phyloP scores from a whole-genome alignment of 2,888 invertebrate genomes.

The Philereme vetulata region DNA sequence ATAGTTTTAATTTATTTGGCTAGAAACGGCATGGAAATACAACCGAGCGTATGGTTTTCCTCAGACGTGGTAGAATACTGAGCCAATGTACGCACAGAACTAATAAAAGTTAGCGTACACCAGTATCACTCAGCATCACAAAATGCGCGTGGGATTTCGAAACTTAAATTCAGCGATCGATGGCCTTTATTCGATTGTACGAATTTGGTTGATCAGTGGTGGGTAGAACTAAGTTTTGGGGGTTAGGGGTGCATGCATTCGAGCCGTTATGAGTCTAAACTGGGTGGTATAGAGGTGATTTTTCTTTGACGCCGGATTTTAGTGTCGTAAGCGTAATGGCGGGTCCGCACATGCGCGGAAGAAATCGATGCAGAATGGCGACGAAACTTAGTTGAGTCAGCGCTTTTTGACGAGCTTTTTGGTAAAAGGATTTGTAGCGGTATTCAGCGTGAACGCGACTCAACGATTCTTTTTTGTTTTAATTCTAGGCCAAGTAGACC shows the following conservation, averaged over 20 bases:
- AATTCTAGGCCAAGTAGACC: too few relatives aligned
- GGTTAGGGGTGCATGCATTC: not conserved
- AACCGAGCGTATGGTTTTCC: slow-evolving; percentile 25
- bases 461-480: too few relatives aligned
- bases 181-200: not conserved
- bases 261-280: not conserved
- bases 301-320: not conserved
- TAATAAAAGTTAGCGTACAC: not conserved
- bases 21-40: slow-evolving; percentile 3
- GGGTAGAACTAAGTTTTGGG: not conserved
- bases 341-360: slow-evolving; percentile 69
- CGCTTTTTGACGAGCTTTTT: slow-evolving; percentile 32
- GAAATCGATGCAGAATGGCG: slow-evolving; percentile 72
- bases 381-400: slow-evolving; percentile 39
- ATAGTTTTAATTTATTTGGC: slow-evolving; percentile 25
- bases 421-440: slow-evolving; percentile 26
- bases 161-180: not conserved
- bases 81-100: slow-evolving; percentile 22
- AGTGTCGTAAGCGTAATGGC: slow-evolving; percentile 13
- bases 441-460: slow-evolving; percentile 7
- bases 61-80: slow-evolving; percentile 28
- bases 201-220: not conserved
- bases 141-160: not conserved
- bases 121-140: slow-evolving; percentile 1
- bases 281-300: not conserved